Evolutionary conservation across 2,888 invertebrate species (phyloP).

Genomic region (Scaptomyza polygonia): DNA sequence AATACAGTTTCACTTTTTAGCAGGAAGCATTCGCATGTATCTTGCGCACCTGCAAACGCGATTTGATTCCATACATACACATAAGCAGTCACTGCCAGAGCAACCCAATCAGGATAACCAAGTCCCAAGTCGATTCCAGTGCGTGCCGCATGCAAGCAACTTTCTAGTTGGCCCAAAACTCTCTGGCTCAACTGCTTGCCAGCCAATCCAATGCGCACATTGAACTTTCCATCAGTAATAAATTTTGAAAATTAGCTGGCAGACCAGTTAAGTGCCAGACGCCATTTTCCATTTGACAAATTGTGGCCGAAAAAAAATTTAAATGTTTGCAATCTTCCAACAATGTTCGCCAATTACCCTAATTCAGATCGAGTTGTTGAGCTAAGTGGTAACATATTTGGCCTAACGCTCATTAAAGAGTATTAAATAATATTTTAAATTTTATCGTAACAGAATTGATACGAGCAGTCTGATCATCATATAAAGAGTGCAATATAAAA

Average conservation of each 20-base stretch:
- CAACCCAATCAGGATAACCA: constrained; percentile 72
- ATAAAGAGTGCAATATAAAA: too few relatives aligned
- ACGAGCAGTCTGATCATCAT: too few relatives aligned
- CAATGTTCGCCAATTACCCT: constrained; percentile 15
- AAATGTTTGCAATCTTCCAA: neutral
- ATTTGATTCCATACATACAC: constrained; percentile 40
- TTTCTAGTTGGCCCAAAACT: constrained; percentile 73
- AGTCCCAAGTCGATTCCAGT: constrained; percentile 55
- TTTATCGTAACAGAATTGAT: too few relatives aligned
- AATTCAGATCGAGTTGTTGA: neutral
- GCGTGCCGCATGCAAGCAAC: constrained; percentile 73
- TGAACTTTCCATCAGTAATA: constrained; percentile 66
- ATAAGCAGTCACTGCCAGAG: constrained; percentile 15
- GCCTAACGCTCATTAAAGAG: too few relatives aligned
- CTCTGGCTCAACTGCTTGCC: constrained; percentile 22
- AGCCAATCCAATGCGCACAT: constrained; percentile 62
- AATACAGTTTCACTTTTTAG: constrained; percentile 58
- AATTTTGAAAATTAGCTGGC: constrained; percentile 55
- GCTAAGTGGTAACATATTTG: neutral
- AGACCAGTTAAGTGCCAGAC: constrained; percentile 66
- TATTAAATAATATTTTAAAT: too few relatives aligned
- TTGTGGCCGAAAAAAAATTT: constrained; percentile 30
- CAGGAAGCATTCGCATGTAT: constrained; percentile 64
- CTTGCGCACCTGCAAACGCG: constrained; percentile 62
- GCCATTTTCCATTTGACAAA: constrained; percentile 71